Evolutionary conservation across 2,113 vertebrate genomes (phyloP).

Genomic region (Neolamprologus fasciatus): DNA sequence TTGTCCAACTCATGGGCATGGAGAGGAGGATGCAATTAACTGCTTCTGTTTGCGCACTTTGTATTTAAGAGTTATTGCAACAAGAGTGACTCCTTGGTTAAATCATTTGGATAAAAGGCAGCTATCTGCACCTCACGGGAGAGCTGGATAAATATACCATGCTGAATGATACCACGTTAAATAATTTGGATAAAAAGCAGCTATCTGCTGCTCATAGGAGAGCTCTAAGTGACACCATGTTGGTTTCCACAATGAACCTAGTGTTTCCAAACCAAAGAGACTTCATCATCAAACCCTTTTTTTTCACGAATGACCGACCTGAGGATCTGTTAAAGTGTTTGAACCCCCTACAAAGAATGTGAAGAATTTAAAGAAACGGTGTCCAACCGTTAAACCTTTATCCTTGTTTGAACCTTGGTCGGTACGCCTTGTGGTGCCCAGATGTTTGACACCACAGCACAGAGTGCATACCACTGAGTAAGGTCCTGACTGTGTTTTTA

Average conservation of each 20-base stretch:
- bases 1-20: background rate
- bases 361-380: conserved; percentile 40
- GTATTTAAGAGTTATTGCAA: background rate
- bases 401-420: conserved; percentile 35
- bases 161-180: background rate
- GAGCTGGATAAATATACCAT: background rate
- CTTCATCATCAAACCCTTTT: background rate
- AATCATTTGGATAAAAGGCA: background rate
- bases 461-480: background rate
- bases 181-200: background rate
- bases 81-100: background rate
- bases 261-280: background rate
- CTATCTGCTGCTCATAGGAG: background rate
- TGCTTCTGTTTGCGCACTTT: conserved; percentile 1
- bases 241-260: background rate
- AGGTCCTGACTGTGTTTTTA: background rate
- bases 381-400: conserved; percentile 50
- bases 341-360: conserved; percentile 37
- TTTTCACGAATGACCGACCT: background rate
- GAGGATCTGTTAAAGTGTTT: conserved; percentile 38
- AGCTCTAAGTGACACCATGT: background rate
- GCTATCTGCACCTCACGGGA: background rate
- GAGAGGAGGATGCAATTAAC: background rate
- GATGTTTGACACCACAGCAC: conserved; percentile 45
- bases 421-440: conserved; percentile 31